Base-by-base conservation (phyloP, 2,113 vertebrate genomes). In the Rhabdomys dilectus region DNA sequence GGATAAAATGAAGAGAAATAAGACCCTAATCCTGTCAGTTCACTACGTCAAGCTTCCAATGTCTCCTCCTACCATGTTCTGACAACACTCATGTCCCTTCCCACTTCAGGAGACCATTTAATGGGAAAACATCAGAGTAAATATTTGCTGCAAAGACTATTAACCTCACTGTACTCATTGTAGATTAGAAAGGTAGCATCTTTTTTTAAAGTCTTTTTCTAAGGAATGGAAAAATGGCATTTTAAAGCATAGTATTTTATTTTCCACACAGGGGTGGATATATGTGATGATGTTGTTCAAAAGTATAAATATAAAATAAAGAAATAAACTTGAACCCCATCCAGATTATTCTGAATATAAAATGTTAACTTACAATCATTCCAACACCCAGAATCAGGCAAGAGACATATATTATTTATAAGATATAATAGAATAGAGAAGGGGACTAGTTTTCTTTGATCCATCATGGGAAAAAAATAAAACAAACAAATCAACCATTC, bases 381-480 rank as follows among this genome's bases (percentile, higher is more conserved):
- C 24, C 7, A 80, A 95, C 16, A 96, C 31, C 42, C 70, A 39
- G 19, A 88, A 88, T 81, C 92, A 94, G 48, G 95, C 88, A 31
- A 91, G 48, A 64, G 75, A 72, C 7, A 45, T 31, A 15, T 11
- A 17, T 31, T 36, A 82, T 45, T 94, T 89, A 62, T 56, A 76
- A 73, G 84, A 53, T 26, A 78, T 81, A 91, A 77, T 10, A 75
- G 88, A 88, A 77, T 10, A 78, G 88, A 88, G 72, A 56, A 53
- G 89, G 22, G 21, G 81, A 36, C 12, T 39, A 17, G 17, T 95
- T 96, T 89, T 60, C 22, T 39, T 85, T 34, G 72, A 75, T 86
- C 31, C 81, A 36, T 73, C 75, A 68, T 81, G 80, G 17, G 48
- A 64, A 94, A 48, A 11, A 16, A 16, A 2, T 3, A 29, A 64